These are phyloP conservation scores for Zaprionus camerounensis DNA, from an alignment of 1,140 invertebrate species.

Conservation along the genomic window DNA sequence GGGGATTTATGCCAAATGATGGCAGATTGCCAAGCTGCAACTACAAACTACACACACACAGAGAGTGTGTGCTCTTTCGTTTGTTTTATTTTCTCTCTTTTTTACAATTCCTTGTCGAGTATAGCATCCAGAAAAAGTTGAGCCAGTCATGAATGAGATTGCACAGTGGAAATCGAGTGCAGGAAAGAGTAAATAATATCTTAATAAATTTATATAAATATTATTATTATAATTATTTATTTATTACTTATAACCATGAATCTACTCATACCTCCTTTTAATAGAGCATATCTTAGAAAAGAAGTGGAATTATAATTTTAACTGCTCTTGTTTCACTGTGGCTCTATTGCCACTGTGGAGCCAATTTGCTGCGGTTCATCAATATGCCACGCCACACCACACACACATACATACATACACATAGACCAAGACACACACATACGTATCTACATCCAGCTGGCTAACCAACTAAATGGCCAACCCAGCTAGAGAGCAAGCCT, in stretches of 20 bases:
- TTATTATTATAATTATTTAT: background rate
- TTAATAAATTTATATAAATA: background rate
- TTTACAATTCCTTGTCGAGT: conserved; percentile 72
- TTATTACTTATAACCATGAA: background rate
- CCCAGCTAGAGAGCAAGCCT: conserved; percentile 22
- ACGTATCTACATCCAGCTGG: conserved; percentile 37
- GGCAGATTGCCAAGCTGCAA: conserved; percentile 80
- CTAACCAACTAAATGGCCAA: conserved; percentile 66
- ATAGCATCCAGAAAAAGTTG: conserved; percentile 74
- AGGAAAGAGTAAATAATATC: background rate
- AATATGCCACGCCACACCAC: conserved; percentile 74
- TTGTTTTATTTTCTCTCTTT: conserved; percentile 68
- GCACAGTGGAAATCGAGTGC: conserved; percentile 49
- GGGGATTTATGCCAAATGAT: conserved; percentile 77
- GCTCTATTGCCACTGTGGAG: conserved; percentile 56
- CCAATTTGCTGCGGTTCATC: conserved; percentile 80
- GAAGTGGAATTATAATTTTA: too few relatives aligned
- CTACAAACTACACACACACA: conserved; percentile 43
- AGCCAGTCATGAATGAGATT: conserved; percentile 39
- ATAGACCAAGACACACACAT: conserved; percentile 20
- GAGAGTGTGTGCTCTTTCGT: conserved; percentile 31
- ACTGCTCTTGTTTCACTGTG: conserved; percentile 40
- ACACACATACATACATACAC: conserved; percentile 18
- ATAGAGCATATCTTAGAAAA: background rate
- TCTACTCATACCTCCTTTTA: background rate